Evolutionary conservation across 2,113 vertebrate genomes (phyloP).

Genomic region (Colius striatus): DNA sequence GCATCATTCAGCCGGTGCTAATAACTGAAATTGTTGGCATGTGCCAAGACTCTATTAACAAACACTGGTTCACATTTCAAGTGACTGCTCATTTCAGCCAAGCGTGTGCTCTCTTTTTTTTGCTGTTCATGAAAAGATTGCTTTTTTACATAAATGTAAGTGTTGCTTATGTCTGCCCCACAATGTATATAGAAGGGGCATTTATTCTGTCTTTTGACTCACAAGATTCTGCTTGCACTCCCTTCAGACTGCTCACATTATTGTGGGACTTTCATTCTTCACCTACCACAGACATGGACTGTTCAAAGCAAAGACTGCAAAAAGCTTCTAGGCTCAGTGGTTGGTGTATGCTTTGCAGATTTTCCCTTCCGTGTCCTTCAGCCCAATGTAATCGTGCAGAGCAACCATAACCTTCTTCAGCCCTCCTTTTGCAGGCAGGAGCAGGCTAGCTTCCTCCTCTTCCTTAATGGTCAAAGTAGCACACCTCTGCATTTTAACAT

Average conservation of each 20-base stretch:
- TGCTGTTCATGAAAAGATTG: background rate
- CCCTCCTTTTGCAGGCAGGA: background rate
- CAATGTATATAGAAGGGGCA: background rate
- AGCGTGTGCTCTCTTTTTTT: background rate
- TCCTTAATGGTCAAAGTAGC: background rate
- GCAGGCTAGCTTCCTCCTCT: background rate
- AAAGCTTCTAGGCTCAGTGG: background rate
- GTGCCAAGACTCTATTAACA: background rate
- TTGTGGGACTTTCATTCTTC: background rate
- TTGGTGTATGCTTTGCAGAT: background rate
- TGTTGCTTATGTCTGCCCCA: background rate
- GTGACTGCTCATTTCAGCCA: background rate
- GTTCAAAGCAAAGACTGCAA: background rate
- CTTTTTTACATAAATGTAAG: background rate
- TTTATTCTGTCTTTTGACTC: background rate
- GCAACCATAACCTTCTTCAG: background rate
- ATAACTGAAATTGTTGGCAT: background rate
- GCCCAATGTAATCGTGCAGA: background rate
- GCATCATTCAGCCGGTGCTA: background rate
- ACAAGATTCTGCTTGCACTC: background rate
- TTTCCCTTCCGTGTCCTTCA: background rate
- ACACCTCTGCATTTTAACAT: background rate
- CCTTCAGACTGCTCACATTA: background rate
- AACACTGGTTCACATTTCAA: background rate
- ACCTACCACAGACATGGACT: background rate